Conservation (phyloP, 2,797 vertebrate species). For the Cyprinella venusta region DNA sequence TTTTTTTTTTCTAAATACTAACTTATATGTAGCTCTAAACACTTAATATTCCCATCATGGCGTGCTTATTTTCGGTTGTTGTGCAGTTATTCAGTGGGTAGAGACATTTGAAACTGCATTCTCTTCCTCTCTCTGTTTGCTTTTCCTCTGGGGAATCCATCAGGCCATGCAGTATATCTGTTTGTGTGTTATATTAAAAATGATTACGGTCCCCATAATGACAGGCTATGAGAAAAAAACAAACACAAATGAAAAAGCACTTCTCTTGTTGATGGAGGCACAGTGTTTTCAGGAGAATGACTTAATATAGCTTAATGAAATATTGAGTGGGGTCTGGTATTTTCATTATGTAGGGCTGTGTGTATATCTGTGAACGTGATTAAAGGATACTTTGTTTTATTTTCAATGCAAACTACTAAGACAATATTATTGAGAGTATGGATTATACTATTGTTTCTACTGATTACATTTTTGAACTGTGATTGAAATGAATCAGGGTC, state of each 20-base stretch:
- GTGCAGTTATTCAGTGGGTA: not conserved
- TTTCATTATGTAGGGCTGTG: constrained; percentile 3
- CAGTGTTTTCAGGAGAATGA: constrained; percentile 9
- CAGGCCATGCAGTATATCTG: constrained; percentile 18
- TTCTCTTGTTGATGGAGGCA: not conserved
- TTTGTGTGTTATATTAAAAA: constrained; percentile 13
- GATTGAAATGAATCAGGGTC: not conserved
- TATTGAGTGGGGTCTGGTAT: not conserved
- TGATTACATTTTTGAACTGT: not conserved
- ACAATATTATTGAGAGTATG: not conserved
- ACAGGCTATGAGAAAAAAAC: constrained; percentile 30
- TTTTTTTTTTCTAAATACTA: not conserved
- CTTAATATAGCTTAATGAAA: constrained; percentile 11
- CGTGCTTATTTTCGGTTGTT: constrained; percentile 20
- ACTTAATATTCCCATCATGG: not conserved
- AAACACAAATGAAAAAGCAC: constrained; percentile 15
- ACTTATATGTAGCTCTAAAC: not conserved
- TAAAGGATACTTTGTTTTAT: not conserved
- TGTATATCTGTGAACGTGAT: not conserved
- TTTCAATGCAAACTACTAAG: constrained; percentile 2
- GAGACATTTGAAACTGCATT: constrained; percentile 24
- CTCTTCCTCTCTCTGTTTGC: constrained; percentile 23
- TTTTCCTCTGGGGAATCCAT: constrained; percentile 13
- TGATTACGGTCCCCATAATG: not conserved
- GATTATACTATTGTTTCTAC: not conserved